Evolutionary conservation across 2,797 vertebrate genomes (phyloP).

Genomic region (Danio aesculapii): DNA sequence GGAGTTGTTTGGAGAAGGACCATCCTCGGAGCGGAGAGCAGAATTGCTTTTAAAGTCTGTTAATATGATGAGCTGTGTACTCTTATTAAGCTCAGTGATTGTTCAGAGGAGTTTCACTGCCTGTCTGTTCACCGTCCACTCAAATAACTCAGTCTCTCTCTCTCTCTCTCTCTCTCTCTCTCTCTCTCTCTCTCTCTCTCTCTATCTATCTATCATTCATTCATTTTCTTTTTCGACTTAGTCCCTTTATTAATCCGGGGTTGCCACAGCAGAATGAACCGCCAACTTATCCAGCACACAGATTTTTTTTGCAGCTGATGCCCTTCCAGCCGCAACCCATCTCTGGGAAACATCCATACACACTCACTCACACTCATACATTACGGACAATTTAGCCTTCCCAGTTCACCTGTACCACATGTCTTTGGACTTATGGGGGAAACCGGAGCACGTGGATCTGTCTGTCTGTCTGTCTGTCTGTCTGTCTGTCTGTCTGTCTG

Average conservation of each 20-base stretch:
- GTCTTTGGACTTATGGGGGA: no score
- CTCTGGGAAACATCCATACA: no score
- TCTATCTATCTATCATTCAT: neutral
- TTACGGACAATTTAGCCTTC: no score
- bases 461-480: neutral
- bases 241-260: no score
- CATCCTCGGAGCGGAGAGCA: constrained; percentile 72
- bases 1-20: constrained; percentile 51
- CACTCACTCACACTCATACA: no score
- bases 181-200: neutral
- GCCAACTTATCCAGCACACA: no score
- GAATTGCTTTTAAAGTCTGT: constrained; percentile 79
- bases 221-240: no score
- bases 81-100: constrained; percentile 44
- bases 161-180: neutral
- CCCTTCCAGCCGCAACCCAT: no score
- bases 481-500: neutral
- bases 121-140: constrained; percentile 30
- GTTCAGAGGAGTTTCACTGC: constrained; percentile 25
- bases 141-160: constrained; percentile 26
- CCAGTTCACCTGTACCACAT: no score
- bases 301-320: no score
- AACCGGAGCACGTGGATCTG: no score
- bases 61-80: constrained; percentile 72
- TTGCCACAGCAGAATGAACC: no score